Evolutionary conservation across 2,888 invertebrate species (phyloP).

Genomic region (Pycnomerus fuliginosus): DNA sequence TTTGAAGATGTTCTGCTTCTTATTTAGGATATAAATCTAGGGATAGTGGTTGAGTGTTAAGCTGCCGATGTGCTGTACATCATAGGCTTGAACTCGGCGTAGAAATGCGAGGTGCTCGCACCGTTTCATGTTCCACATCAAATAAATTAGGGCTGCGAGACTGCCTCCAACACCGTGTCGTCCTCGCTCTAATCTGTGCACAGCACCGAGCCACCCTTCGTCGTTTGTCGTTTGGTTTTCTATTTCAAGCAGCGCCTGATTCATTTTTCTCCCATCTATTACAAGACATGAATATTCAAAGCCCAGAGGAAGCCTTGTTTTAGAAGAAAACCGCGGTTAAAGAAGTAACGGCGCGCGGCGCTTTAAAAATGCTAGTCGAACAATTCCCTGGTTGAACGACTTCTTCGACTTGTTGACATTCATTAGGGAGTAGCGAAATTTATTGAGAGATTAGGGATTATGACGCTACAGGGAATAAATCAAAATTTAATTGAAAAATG

Average conservation of each 20-base stretch:
- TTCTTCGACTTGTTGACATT: constrained; percentile 8
- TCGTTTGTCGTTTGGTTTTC: constrained; percentile 30
- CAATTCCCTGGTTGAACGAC: constrained; percentile 3
- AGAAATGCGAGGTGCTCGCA: constrained; percentile 31
- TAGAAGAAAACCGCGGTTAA: no score
- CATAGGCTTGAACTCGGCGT: constrained; percentile 31
- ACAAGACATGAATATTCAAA: constrained; percentile 32
- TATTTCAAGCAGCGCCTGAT: constrained; percentile 28
- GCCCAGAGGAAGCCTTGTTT: no score
- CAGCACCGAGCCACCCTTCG: constrained; percentile 20
- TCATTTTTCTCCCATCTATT: constrained; percentile 32
- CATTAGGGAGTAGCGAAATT: constrained; percentile 11
- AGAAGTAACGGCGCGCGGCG: constrained; percentile 3
- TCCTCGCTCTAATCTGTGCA: constrained; percentile 30
- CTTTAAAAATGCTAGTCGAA: constrained; percentile 9
- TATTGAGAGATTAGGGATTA: no score
- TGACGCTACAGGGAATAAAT: no score
- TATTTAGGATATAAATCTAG: constrained; percentile 38
- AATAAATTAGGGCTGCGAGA: constrained; percentile 32
- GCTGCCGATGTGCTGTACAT: constrained; percentile 39
- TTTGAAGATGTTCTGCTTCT: constrained; percentile 34
- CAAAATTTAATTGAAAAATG: constrained; percentile 26
- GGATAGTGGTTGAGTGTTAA: constrained; percentile 34
- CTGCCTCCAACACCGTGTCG: constrained; percentile 26
- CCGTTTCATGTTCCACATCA: constrained; percentile 28